Evolutionary conservation across 2,888 invertebrate species (phyloP).

Genomic region (Erebia epiphron): DNA sequence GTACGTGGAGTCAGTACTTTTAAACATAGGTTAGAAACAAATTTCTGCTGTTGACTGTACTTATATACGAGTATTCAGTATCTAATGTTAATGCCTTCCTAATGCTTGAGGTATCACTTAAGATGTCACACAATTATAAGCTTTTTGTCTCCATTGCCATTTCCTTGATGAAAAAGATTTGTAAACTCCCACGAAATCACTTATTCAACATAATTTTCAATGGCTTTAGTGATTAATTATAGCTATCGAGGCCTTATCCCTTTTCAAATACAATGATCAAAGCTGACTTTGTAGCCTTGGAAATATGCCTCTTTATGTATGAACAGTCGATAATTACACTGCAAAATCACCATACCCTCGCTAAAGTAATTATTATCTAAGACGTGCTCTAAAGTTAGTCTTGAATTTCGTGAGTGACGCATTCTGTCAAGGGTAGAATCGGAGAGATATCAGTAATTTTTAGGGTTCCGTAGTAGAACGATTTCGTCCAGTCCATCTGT

Average conservation of each 20-base stretch:
- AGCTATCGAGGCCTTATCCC: slow-evolving; percentile 20
- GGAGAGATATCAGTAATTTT: too few relatives aligned
- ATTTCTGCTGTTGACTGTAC: not conserved
- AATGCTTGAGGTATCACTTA: not conserved
- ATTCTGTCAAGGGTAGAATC: slow-evolving; percentile 35
- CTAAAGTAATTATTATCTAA: slow-evolving; percentile 10
- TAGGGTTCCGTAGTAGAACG: too few relatives aligned
- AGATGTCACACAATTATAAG: slow-evolving; percentile 20
- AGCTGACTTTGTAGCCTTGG: slow-evolving; percentile 36
- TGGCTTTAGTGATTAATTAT: slow-evolving; percentile 24
- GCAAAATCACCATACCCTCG: slow-evolving; percentile 49
- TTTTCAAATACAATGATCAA: slow-evolving; percentile 24
- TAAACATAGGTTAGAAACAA: too few relatives aligned
- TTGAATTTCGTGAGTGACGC: not conserved
- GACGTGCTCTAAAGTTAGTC: not conserved
- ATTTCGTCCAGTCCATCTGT: too few relatives aligned
- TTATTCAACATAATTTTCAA: slow-evolving; percentile 19
- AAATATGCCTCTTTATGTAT: slow-evolving; percentile 29
- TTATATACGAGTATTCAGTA: not conserved
- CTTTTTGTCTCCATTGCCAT: slow-evolving; percentile 23
- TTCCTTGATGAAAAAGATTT: slow-evolving; percentile 32
- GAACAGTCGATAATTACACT: slow-evolving; percentile 49
- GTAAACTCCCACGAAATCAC: slow-evolving; percentile 32
- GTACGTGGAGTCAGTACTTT: too few relatives aligned
- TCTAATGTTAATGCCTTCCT: not conserved